Conservation (phyloP, 2,888 invertebrate species). For the Stratiomys singularior region DNA sequence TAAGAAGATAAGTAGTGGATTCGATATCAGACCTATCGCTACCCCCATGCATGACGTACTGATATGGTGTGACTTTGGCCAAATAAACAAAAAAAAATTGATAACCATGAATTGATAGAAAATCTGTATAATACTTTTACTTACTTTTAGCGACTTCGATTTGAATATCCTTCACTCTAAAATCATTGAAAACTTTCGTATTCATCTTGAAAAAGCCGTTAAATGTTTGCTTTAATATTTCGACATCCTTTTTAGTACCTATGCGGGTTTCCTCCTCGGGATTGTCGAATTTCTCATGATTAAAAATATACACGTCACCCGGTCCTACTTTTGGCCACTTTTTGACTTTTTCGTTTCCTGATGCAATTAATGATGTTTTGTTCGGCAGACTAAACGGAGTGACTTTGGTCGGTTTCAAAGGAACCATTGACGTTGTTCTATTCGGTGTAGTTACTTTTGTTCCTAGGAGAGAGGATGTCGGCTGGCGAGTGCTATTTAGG, state of each 20-base stretch:
- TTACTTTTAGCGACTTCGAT: constrained; percentile 59
- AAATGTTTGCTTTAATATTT: constrained; percentile 57
- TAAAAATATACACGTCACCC: constrained; percentile 61
- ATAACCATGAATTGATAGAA: not conserved
- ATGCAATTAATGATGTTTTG: not conserved
- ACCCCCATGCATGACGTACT: too few species aligned
- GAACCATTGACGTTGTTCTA: too few species aligned
- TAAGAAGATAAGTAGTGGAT: too few species aligned
- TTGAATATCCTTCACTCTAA: constrained; percentile 57
- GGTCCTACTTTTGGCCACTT: constrained; percentile 55
- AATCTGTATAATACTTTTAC: constrained; percentile 50
- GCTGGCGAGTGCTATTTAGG: not conserved
- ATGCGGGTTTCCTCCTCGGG: constrained; percentile 57
- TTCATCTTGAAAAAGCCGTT: constrained; percentile 58
- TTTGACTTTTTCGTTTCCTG: not conserved
- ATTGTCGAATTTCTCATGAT: constrained; percentile 61
- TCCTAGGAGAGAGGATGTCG: too few species aligned
- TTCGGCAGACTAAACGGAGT: not conserved
- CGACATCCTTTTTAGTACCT: constrained; percentile 61
- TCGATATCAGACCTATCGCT: too few species aligned
- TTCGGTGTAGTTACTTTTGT: not conserved
- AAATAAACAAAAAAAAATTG: too few species aligned
- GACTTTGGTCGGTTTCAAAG: too few species aligned
- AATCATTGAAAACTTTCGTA: constrained; percentile 57
- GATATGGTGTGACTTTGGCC: too few species aligned